Percentiles rank a stretch among this genome's conserved stretches.
Conservation (phyloP, 2,797 vertebrate genomes). For the Simalia tracyae region DNA sequence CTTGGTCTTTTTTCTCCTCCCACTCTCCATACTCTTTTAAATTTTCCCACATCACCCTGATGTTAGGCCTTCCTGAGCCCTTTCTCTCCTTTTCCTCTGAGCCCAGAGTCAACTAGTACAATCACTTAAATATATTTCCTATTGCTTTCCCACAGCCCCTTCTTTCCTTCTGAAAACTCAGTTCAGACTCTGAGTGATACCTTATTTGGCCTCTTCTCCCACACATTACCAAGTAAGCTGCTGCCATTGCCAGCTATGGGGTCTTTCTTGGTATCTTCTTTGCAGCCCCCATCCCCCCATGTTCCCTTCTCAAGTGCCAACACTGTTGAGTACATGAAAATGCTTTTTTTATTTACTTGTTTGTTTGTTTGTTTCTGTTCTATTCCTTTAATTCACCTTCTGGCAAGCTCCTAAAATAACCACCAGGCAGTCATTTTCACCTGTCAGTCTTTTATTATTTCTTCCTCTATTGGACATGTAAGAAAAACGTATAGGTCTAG, state of each 20-base stretch:
- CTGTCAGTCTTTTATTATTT: background rate
- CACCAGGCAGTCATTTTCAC: background rate
- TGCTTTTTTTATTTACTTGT: background rate
- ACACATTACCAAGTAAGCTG: background rate
- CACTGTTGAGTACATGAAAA: background rate
- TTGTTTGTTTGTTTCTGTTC: background rate
- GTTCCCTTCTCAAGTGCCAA: background rate
- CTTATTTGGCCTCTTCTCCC: background rate
- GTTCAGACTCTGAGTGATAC: background rate
- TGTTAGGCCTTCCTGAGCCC: background rate
- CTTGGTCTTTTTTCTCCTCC: background rate
- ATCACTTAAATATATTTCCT: background rate
- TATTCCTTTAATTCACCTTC: background rate
- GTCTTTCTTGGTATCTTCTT: background rate
- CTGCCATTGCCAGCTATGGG: background rate
- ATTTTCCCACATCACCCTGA: background rate
- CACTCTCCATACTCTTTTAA: background rate
- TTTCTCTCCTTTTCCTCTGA: background rate
- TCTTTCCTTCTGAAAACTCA: background rate
- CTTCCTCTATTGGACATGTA: background rate
- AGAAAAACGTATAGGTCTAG: background rate
- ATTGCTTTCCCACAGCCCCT: background rate
- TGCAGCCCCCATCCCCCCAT: background rate
- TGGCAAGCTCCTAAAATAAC: background rate
- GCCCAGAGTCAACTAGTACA: background rate